Percentiles rank a stretch among this genome's conserved stretches.
These are phyloP conservation scores for Acipenser transmontanus DNA, from an alignment of 2,797 vertebrate genomes.

Conservation along the genomic window DNA sequence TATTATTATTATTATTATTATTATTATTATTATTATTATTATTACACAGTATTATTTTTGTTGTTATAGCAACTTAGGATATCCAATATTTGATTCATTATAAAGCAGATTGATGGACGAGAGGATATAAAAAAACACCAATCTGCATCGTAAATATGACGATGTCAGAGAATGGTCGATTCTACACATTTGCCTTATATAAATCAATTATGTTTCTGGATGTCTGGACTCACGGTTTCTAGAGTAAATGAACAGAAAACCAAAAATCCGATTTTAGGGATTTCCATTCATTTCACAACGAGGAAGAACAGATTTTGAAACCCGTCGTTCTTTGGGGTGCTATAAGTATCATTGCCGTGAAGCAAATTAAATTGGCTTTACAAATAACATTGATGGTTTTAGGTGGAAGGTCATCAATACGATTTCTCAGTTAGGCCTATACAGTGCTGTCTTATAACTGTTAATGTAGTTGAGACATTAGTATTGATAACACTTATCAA, in stretches of 20 bases:
- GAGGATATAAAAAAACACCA: too few species aligned
- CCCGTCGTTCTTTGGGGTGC: too few species aligned
- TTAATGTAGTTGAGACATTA: too few species aligned
- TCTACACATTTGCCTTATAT: not conserved
- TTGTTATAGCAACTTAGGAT: not conserved
- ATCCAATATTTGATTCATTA: too few species aligned
- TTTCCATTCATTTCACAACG: not conserved
- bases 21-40: too few species aligned
- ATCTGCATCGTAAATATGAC: not conserved
- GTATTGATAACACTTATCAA: too few species aligned
- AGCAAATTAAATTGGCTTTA: conserved; percentile 12
- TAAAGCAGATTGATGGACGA: too few species aligned
- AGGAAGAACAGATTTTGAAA: not conserved
- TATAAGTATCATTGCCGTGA: too few species aligned
- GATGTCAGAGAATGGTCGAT: not conserved
- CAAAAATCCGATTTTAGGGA: not conserved
- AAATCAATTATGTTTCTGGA: not conserved
- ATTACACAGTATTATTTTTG: too few species aligned
- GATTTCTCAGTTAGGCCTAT: too few species aligned
- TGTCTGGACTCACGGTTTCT: not conserved
- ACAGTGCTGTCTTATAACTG: too few species aligned
- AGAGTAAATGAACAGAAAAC: not conserved
- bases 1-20: not conserved
- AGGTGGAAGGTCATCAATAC: conserved; percentile 2
- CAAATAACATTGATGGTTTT: conserved; percentile 1